Evolutionary conservation across 2,113 vertebrate species (phyloP), one percentile per base, ranked within the genome.

Genomic region (Oostethus manadensis): DNA sequence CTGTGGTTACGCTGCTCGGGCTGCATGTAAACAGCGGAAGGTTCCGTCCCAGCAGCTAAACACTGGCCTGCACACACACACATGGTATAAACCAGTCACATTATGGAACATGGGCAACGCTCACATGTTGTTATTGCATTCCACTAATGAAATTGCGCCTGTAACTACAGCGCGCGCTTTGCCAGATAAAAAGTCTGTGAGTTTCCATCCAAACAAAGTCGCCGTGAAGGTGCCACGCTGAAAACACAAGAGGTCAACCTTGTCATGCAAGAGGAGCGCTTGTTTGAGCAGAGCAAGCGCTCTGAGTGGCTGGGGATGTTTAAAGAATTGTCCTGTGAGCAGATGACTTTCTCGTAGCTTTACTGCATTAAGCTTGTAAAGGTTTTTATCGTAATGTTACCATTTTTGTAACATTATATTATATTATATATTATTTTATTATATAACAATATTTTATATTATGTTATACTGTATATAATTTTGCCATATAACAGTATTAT

Each of bases 81-180:
- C 29, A 33, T 11, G 49, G 22, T 11, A 42, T 49, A 50, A 51
- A 53, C 60, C 48, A 20, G 51, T 20, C 63, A 62, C 60, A 45
- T 3, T 15, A 38, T 51, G 49, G 20, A 66, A 56, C 65, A 64
- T 10, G n/a, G 21, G 17, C 57, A 46, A 72, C 51, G 23, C 63
- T 76, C 23, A n/a, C 49, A 78, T 58, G 48, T 59, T 67, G 69
- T 77, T 78, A 64, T 61, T 69, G 78, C 81, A 73, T 82, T 75
- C 73, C 72, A 26, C 75, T 82, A 82, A 82, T 80, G 56, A 75
- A 82, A 82, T 84, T 77, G 82, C 65, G 81, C 70, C 65, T 75
- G 56, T 62, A 82, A 82, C 74, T 68, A 62, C 58, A 80, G 71
- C 29, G 61, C 74, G 74, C 56, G 23, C 70, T 49, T 71, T 56